Percentiles rank a stretch among this genome's conserved stretches.
phyloP scores from a whole-genome alignment of 2,113 vertebrate genomes.

The Alaudala cheleensis region DNA sequence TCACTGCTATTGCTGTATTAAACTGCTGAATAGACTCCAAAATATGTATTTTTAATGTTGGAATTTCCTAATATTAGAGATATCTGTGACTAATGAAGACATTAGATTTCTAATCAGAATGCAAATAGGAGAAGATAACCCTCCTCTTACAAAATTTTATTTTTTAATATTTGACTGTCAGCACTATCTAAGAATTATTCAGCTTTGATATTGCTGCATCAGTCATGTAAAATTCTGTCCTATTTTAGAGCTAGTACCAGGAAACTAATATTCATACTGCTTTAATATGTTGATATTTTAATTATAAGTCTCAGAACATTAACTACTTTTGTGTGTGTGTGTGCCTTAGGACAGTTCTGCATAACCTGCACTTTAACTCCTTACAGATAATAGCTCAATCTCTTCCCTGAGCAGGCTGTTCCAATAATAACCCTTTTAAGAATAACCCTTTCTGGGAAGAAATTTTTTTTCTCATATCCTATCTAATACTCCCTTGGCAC shows the following conservation, averaged over 20 bases:
- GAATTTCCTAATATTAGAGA: not conserved
- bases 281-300: conserved; percentile 32
- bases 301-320: conserved; percentile 1
- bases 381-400: not conserved
- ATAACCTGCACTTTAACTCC: not conserved
- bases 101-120: conserved; percentile 22
- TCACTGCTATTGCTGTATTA: not conserved
- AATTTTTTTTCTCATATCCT: not conserved
- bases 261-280: not conserved
- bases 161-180: not conserved
- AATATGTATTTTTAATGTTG: not conserved
- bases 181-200: not conserved
- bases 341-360: not conserved
- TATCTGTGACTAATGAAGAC: conserved; percentile 17
- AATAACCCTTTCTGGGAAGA: not conserved
- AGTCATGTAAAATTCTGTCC: conserved; percentile 12
- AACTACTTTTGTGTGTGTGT: not conserved
- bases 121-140: not conserved
- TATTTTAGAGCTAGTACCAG: not conserved
- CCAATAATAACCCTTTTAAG: accelerated
- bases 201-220: conserved; percentile 30
- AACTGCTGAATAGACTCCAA: not conserved
- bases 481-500: not conserved
- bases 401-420: not conserved
- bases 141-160: not conserved